phyloP scores from a whole-genome alignment of 1,140 invertebrate genomes.

The Trichogramma pretiosum region DNA sequence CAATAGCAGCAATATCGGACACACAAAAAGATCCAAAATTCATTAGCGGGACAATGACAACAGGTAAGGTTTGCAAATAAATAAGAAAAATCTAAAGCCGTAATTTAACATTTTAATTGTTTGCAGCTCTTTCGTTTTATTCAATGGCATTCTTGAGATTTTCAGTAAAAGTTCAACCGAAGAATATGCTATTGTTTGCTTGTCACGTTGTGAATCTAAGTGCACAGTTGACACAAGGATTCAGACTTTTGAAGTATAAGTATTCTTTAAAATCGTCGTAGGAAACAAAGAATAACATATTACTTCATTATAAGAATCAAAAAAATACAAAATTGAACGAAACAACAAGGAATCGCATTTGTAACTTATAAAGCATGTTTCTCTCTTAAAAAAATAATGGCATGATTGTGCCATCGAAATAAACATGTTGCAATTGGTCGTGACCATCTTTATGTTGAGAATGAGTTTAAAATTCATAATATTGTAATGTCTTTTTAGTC shows the following conservation, averaged over 20 bases:
- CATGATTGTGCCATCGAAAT: too few relatives aligned
- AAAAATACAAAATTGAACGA: too few relatives aligned
- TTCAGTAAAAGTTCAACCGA: constrained; percentile 84
- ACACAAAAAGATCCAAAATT: constrained; percentile 83
- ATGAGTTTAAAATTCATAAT: too few relatives aligned
- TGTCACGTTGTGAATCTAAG: constrained; percentile 88
- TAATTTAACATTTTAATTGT: constrained; percentile 14
- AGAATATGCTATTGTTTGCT: constrained; percentile 85
- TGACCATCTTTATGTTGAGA: too few relatives aligned
- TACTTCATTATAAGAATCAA: too few relatives aligned
- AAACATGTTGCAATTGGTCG: too few relatives aligned
- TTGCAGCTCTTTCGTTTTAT: constrained; percentile 80
- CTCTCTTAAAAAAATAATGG: too few relatives aligned
- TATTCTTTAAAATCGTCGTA: constrained; percentile 39
- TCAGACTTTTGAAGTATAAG: constrained; percentile 62
- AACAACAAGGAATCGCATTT: too few relatives aligned
- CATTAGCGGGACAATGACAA: constrained; percentile 96
- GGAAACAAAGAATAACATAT: too few relatives aligned
- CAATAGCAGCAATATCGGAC: constrained; percentile 86
- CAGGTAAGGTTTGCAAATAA: constrained; percentile 51
- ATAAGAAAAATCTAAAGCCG: background rate
- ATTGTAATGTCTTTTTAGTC: too few relatives aligned
- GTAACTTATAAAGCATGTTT: too few relatives aligned
- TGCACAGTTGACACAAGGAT: constrained; percentile 77
- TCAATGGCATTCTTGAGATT: constrained; percentile 91